Percentiles rank a stretch among this genome's conserved stretches.
Evolutionary conservation across 2,797 vertebrate species (phyloP).

Genomic region (Hyperoplus immaculatus): DNA sequence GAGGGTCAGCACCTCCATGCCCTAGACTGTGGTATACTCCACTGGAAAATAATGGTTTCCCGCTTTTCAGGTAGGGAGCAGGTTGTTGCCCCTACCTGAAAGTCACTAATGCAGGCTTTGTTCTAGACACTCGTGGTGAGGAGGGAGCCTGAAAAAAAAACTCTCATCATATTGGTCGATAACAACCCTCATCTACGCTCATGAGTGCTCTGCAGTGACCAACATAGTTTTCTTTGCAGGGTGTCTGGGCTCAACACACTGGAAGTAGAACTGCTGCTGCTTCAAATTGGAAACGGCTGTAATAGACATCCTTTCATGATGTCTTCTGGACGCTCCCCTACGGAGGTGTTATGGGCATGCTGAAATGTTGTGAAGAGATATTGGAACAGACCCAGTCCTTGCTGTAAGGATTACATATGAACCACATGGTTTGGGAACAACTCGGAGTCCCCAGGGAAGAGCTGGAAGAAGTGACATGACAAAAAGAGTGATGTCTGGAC

Average conservation of each 20-base stretch:
- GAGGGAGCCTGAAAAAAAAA: slow-evolving; percentile 12
- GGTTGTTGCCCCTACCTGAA: not conserved
- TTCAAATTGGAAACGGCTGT: not conserved
- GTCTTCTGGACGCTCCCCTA: not conserved
- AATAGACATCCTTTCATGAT: not conserved
- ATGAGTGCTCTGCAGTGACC: not conserved
- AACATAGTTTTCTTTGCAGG: not conserved
- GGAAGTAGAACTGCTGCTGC: not conserved
- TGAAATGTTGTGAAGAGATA: not conserved
- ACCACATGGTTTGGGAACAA: not conserved
- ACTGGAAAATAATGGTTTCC: slow-evolving; percentile 40
- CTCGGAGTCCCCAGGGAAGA: not conserved
- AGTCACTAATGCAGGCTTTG: not conserved
- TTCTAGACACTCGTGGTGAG: not conserved
- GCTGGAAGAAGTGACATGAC: not conserved
- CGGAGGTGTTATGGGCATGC: not conserved
- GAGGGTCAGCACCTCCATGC: slow-evolving; percentile 43
- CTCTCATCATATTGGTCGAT: not conserved
- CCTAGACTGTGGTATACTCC: slow-evolving; percentile 6
- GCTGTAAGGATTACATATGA: not conserved
- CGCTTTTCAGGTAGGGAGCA: not conserved
- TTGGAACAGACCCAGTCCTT: not conserved
- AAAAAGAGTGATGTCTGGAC: not conserved
- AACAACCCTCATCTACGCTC: not conserved
- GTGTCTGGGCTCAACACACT: not conserved